These are phyloP conservation scores for Linnaemya tessellans DNA, from an alignment of 2,888 invertebrate species.

Conservation along the genomic window DNA sequence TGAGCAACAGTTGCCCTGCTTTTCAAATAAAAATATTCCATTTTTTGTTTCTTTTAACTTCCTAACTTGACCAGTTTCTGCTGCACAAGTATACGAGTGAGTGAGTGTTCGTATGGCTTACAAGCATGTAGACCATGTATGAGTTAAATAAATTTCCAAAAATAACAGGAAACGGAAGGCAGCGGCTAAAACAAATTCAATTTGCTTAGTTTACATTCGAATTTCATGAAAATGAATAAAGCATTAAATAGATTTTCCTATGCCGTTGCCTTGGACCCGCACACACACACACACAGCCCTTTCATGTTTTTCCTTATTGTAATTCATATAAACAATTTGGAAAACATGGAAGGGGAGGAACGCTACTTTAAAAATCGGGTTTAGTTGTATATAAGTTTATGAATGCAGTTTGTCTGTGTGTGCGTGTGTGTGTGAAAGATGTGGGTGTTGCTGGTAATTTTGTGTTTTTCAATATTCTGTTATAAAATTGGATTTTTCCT, in stretches of 20 bases:
- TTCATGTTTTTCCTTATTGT: neutral
- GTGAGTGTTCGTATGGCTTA: neutral
- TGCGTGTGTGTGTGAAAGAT: neutral
- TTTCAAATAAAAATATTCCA: neutral
- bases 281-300: neutral
- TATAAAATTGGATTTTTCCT: conserved; percentile 26
- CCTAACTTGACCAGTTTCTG: conserved; percentile 13
- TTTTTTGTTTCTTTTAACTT: neutral
- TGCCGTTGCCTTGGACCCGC: neutral
- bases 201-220: conserved; percentile 60
- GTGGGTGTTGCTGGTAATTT: conserved; percentile 36
- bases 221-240: conserved; percentile 18
- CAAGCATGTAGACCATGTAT: neutral
- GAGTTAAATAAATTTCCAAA: conserved; percentile 43
- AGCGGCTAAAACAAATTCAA: conserved; percentile 67
- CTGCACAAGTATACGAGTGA: neutral
- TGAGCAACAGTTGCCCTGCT: conserved; percentile 1
- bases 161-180: conserved; percentile 67
- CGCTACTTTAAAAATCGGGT: neutral
- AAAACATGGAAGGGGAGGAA: conserved; percentile 48
- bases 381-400: neutral
- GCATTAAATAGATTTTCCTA: conserved; percentile 3
- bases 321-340: conserved; percentile 35
- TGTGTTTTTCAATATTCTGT: conserved; percentile 28
- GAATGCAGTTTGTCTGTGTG: neutral